Conservation (phyloP, 2,797 vertebrate genomes). For the Apodemus agrarius region DNA sequence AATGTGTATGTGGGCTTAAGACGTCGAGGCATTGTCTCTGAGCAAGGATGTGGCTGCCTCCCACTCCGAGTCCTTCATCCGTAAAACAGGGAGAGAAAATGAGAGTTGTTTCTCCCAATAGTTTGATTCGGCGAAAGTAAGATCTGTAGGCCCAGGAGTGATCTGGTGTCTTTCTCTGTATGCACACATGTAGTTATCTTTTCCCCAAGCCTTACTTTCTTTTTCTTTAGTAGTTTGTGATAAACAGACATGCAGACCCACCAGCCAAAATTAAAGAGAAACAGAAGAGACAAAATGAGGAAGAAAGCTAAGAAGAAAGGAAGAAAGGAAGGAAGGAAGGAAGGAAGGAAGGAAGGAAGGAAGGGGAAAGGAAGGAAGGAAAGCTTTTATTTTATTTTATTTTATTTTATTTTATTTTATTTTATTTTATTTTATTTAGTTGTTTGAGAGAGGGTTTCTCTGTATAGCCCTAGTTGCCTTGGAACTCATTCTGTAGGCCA, state of each 20-base stretch:
- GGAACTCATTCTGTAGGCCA: no score
- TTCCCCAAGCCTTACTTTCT: not conserved
- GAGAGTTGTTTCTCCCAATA: not conserved
- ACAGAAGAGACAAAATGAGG: no score
- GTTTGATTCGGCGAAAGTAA: slow-evolving; percentile 29
- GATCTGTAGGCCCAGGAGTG: not conserved
- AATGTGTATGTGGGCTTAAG: not conserved
- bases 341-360: no score
- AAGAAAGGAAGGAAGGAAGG: no score
- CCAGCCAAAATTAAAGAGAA: not conserved
- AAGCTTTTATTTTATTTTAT: not conserved
- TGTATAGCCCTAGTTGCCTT: not conserved
- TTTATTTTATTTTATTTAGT: no score
- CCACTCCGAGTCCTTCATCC: not conserved
- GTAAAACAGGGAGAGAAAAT: slow-evolving; percentile 10
- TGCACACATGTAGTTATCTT: not conserved
- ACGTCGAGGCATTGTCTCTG: not conserved
- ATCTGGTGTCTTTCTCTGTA: not conserved
- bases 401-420: no score
- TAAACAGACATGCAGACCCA: not conserved
- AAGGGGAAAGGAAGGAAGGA: no score
- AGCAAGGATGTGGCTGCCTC: not conserved
- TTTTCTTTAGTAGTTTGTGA: not conserved
- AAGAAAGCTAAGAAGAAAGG: no score
- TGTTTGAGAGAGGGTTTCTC: not conserved